Evolutionary conservation across 1,140 invertebrate species (phyloP).

Genomic region (Yoshiicerus persimilis): DNA sequence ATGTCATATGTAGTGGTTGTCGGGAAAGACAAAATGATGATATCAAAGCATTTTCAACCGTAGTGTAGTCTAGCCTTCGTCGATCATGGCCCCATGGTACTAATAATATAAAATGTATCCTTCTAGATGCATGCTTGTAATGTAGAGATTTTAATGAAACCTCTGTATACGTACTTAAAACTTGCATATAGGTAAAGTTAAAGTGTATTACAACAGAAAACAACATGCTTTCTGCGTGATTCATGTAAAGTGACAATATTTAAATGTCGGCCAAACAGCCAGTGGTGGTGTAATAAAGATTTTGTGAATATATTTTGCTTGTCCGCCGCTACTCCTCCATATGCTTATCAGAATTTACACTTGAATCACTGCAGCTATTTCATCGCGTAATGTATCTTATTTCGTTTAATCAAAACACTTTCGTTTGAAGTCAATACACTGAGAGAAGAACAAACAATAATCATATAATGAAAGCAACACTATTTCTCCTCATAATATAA

Average conservation of each 20-base stretch:
- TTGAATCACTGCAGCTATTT: background rate
- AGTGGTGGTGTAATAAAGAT: background rate
- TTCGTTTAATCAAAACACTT: background rate
- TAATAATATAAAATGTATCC: background rate
- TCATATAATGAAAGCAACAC: background rate
- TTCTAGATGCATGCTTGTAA: background rate
- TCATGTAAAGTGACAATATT: background rate
- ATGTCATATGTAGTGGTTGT: background rate
- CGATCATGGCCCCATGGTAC: background rate
- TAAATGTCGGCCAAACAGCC: background rate
- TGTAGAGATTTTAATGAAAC: background rate
- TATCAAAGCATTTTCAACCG: background rate
- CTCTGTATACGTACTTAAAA: background rate
- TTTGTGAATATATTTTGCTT: background rate
- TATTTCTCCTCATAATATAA: background rate
- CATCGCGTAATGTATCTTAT: background rate
- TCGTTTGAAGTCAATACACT: background rate
- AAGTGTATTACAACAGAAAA: too few relatives aligned
- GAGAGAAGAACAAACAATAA: background rate
- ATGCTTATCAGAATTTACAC: too few relatives aligned
- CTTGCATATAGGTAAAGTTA: too few relatives aligned
- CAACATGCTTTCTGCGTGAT: background rate
- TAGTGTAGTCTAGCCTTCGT: background rate
- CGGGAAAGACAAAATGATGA: background rate
- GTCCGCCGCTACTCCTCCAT: background rate